Conservation (phyloP, 2,888 invertebrate genomes). For the Cantharis lateralis region DNA sequence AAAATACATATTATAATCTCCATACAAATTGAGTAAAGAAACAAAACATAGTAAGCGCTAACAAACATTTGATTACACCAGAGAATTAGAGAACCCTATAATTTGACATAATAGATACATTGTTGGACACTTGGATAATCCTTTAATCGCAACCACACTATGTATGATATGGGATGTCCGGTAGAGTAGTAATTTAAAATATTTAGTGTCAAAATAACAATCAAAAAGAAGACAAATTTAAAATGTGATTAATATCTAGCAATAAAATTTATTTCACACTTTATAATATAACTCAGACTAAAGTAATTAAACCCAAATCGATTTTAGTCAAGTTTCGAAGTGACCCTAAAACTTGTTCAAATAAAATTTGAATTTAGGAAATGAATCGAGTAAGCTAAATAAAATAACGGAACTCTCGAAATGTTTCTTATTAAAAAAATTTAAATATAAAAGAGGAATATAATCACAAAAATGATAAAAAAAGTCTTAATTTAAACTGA, state of each 20-base stretch:
- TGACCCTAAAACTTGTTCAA: neutral
- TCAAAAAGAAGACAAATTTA: neutral
- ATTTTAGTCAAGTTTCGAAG: neutral
- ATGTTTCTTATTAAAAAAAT: constrained; percentile 10
- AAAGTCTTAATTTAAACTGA: constrained; percentile 34
- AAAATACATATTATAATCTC: neutral
- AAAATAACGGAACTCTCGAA: constrained; percentile 3
- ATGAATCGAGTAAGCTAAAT: neutral
- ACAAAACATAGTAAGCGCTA: neutral
- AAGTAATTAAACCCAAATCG: neutral
- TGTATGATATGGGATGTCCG: constrained; percentile 14
- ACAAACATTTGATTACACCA: constrained; percentile 1
- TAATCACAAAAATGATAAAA: constrained; percentile 11
- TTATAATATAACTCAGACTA: neutral
- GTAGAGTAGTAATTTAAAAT: neutral
- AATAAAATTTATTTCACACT: neutral
- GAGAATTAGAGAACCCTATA: constrained; percentile 13
- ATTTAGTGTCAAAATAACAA: neutral
- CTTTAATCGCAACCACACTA: constrained; percentile 18
- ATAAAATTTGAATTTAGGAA: neutral
- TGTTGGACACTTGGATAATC: constrained; percentile 26
- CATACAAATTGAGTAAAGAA: neutral
- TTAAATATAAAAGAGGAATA: constrained; percentile 15
- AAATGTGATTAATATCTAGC: neutral
- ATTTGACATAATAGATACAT: constrained; percentile 8